Evolutionary conservation across 2,113 vertebrate genomes (phyloP).

Genomic region (Astur gentilis): DNA sequence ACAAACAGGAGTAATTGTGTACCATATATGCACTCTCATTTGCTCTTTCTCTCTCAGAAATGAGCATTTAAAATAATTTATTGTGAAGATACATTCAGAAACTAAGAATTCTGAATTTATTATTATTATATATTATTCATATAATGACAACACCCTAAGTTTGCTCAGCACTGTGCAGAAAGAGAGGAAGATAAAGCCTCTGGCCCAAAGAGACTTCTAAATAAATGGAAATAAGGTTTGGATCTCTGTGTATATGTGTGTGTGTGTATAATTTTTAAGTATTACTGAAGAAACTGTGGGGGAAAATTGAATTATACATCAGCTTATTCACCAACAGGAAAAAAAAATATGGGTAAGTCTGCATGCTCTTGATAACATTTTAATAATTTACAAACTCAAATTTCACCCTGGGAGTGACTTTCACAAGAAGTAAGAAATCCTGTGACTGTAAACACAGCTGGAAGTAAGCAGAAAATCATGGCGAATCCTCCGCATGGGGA

Average conservation of each 20-base stretch:
- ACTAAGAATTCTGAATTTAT: neutral
- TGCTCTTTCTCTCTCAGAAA: neutral
- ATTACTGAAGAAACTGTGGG: slow-evolving; percentile 44
- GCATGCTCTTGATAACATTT: slow-evolving; percentile 65
- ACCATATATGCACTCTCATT: neutral
- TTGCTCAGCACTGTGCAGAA: neutral
- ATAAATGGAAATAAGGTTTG: slow-evolving; percentile 48
- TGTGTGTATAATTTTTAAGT: slow-evolving; percentile 20
- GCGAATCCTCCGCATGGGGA: neutral
- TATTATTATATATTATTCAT: slow-evolving; percentile 49
- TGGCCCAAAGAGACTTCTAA: slow-evolving; percentile 29
- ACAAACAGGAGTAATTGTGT: neutral
- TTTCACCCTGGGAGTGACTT: slow-evolving; percentile 62
- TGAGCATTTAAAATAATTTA: neutral
- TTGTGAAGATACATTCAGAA: neutral
- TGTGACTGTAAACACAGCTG: slow-evolving; percentile 46
- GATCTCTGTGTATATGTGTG: neutral
- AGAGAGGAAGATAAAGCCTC: slow-evolving; percentile 7
- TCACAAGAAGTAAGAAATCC: slow-evolving; percentile 35
- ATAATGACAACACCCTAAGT: neutral
- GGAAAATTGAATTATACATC: slow-evolving; percentile 59
- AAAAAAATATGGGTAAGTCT: slow-evolving; percentile 6
- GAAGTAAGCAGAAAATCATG: neutral
- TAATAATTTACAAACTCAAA: slow-evolving; percentile 68
- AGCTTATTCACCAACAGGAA: slow-evolving; percentile 43